phyloP scores from a whole-genome alignment of 2,888 invertebrate genomes.

The Myopa testacea region DNA sequence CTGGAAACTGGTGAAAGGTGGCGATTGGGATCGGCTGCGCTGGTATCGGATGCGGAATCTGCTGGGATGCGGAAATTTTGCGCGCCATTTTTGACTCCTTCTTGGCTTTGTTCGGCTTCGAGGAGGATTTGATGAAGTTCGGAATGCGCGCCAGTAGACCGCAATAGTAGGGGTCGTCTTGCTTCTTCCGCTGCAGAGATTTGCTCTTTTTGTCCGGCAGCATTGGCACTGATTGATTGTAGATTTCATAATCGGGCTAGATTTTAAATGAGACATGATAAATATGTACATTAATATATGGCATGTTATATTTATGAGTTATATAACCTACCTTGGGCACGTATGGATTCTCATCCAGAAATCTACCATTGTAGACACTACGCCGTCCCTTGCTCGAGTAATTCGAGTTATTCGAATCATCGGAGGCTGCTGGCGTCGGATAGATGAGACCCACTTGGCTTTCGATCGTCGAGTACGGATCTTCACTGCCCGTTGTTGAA shows the following conservation, averaged over 20 bases:
- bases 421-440: conserved; percentile 60
- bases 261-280: not conserved
- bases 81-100: conserved; percentile 63
- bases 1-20: conserved; percentile 61
- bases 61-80: conserved; percentile 66
- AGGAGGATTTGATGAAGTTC: conserved; percentile 74
- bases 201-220: conserved; percentile 56
- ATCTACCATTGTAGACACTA: conserved; percentile 58
- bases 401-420: conserved; percentile 59
- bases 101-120: conserved; percentile 59
- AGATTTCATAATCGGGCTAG: conserved; percentile 65
- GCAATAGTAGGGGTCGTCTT: conserved; percentile 79
- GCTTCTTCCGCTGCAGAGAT: conserved; percentile 62
- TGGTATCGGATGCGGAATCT: conserved; percentile 52
- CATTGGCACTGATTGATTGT: conserved; percentile 57
- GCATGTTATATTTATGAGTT: no score
- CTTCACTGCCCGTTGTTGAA: conserved; percentile 61
- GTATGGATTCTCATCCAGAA: conserved; percentile 64
- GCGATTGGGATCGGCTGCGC: conserved; percentile 65
- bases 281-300: no score
- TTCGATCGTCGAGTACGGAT: conserved; percentile 67
- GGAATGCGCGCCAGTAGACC: conserved; percentile 77
- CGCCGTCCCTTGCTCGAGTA: conserved; percentile 63
- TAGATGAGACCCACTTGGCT: conserved; percentile 67
- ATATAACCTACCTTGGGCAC: conserved; percentile 62